These are phyloP conservation scores for Anomalospiza imberbis DNA, from an alignment of 2,797 vertebrate species.

Conservation along the genomic window DNA sequence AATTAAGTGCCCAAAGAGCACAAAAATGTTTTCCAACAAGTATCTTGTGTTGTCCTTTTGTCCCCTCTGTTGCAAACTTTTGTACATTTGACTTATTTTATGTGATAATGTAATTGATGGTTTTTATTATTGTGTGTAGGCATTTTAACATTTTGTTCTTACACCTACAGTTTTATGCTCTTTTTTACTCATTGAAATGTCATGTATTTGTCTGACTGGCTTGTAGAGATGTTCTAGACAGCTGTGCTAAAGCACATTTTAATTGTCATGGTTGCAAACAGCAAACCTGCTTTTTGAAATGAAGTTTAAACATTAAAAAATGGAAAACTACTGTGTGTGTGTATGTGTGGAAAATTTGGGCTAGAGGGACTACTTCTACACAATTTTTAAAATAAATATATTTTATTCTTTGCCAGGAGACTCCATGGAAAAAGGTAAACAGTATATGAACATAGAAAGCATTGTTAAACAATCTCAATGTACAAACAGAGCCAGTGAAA, in stretches of 20 bases:
- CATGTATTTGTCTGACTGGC: constrained; percentile 93
- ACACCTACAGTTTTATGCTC: constrained; percentile 92
- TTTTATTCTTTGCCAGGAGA: constrained; percentile 99
- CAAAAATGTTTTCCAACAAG: constrained; percentile 76
- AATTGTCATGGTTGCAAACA: constrained; percentile 88
- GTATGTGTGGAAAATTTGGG: not conserved
- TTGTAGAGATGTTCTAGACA: constrained; percentile 94
- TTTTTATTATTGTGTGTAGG: constrained; percentile 97
- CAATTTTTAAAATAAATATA: constrained; percentile 97
- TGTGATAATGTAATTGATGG: constrained; percentile 91
- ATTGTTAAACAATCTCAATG: constrained; percentile 91
- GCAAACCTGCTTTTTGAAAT: constrained; percentile 97
- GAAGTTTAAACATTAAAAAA: constrained; percentile 96
- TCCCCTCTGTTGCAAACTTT: constrained; percentile 90
- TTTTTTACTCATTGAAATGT: constrained; percentile 96
- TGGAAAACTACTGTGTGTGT: constrained; percentile 54
- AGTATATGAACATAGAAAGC: constrained; percentile 98
- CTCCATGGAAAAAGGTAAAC: constrained; percentile 97
- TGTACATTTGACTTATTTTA: constrained; percentile 96
- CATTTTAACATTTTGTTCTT: constrained; percentile 95
- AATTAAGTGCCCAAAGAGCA: constrained; percentile 83
- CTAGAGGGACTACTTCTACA: constrained; percentile 50
- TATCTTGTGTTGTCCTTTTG: constrained; percentile 82
- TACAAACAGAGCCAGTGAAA: constrained; percentile 92
- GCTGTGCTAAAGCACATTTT: constrained; percentile 93